Evolutionary conservation across 2,797 vertebrate species (phyloP).

Genomic region (Galaxias olidus): DNA sequence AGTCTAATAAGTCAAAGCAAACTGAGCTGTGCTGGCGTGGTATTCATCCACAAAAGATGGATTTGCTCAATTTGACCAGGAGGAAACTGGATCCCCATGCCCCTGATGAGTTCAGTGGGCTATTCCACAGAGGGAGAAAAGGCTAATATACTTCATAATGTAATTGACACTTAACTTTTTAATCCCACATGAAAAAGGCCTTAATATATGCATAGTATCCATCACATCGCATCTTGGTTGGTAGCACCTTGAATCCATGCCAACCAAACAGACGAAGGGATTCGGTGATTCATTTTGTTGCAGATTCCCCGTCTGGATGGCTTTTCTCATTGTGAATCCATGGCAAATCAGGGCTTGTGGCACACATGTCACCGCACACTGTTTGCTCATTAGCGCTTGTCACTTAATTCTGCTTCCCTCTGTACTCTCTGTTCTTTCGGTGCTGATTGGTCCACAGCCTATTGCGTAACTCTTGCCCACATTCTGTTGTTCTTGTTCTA

Average conservation of each 20-base stretch:
- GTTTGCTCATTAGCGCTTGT: constrained; percentile 22
- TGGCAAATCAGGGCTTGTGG: constrained; percentile 11
- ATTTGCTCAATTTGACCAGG: too few relatives aligned
- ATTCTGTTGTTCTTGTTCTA: background rate
- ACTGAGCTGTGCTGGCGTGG: too few relatives aligned
- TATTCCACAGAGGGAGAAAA: too few relatives aligned
- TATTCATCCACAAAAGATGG: too few relatives aligned
- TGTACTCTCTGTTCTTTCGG: constrained; percentile 5
- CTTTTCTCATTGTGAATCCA: constrained; percentile 3
- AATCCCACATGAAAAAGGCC: background rate
- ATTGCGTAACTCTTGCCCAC: constrained; percentile 14
- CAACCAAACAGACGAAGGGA: constrained; percentile 18
- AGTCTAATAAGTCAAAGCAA: too few relatives aligned
- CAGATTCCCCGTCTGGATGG: constrained; percentile 3
- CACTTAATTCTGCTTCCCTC: constrained; percentile 17
- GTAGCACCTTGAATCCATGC: background rate
- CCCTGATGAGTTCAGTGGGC: too few relatives aligned
- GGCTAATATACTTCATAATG: too few relatives aligned
- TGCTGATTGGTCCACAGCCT: constrained; percentile 8
- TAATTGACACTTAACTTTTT: too few relatives aligned
- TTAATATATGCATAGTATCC: background rate
- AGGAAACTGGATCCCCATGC: too few relatives aligned
- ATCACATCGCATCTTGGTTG: background rate
- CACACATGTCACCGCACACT: constrained; percentile 22
- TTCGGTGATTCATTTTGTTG: constrained; percentile 14